A percentile compares a stretch with the other conserved stretches of the same genome.
phyloP scores from a whole-genome alignment of 2,888 invertebrate species.

The Cantharis rufa region DNA sequence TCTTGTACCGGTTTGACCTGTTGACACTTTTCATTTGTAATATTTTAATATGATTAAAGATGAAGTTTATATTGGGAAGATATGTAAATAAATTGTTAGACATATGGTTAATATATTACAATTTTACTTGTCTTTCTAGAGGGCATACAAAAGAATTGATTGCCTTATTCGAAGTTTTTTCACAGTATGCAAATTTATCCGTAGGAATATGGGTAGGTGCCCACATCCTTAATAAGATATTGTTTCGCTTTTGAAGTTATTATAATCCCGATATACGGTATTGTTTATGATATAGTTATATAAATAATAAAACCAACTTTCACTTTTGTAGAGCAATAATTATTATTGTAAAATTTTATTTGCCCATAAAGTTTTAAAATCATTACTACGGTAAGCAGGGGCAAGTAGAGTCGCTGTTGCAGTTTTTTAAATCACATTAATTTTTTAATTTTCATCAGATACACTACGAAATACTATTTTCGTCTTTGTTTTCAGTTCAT shows the following conservation, averaged over 20 bases:
- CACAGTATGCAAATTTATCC: background rate
- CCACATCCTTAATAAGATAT: background rate
- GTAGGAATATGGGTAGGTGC: background rate
- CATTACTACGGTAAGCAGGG: background rate
- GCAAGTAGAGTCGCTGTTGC: background rate
- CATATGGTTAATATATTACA: background rate
- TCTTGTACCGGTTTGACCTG: slow-evolving; percentile 1
- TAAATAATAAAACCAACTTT: background rate
- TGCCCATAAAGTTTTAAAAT: background rate
- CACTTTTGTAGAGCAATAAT: background rate
- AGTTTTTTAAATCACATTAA: no score
- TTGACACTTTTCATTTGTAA: background rate
- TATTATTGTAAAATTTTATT: background rate
- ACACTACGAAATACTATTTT: no score
- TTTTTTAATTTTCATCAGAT: no score
- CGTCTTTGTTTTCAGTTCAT: no score
- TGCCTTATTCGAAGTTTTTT: background rate
- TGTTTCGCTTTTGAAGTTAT: background rate
- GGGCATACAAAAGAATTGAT: background rate
- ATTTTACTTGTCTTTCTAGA: background rate
- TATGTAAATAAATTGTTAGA: background rate
- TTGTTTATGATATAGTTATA: background rate
- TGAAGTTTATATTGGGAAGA: background rate
- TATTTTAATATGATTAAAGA: background rate
- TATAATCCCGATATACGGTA: background rate